Base-by-base conservation (phyloP, 2,888 invertebrate genomes). In the Helobdella robusta region DNA sequence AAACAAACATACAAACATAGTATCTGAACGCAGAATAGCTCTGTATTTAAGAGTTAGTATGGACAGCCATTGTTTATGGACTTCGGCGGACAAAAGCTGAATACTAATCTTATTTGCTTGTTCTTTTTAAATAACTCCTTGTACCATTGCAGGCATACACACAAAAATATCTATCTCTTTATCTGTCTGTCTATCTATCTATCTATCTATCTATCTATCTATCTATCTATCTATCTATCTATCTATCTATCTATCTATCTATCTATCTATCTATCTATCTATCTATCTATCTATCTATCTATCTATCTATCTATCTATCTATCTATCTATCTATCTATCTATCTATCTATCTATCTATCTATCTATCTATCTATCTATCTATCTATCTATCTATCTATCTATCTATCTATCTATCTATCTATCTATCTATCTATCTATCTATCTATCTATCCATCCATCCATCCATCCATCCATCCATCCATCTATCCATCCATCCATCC, bases 401-500 rank as follows among this genome's bases (percentile, higher is more conserved):
- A 40, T n/a, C 44, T n/a, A 15, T 15, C n/a, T 40, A n/a, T 40
- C 44, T 40, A 40, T n/a, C 11, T n/a, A 40, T n/a, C 44, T n/a
- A 40, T 15, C 44, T n/a, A 40, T n/a, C 11, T n/a, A 15, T 15
- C n/a, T 40, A n/a, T 40, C 44, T 40, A 40, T n/a, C 44, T n/a
- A 40, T n/a, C 11, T n/a, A 40, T 15, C 44, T 40, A 40, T n/a
- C 44, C 44, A 15, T 15, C n/a, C n/a, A n/a, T 40, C 11, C n/a
- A 40, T n/a, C 44, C 44, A 40, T n/a, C 44, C 44, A 40, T 15
- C 44, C 44, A 40, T n/a, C 44, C 44, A 15, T 15, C n/a, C n/a
- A n/a, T 40, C 44, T 40, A 40, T n/a, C 44, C 44, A 40, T n/a
- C 44, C 44, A 40, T 15, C 44, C 44, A 40, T n/a, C 44, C 44